A percentile compares a stretch with the other conserved stretches of the same genome.
Conservation (phyloP, 2,888 invertebrate genomes). For the Drosophila prolongata region DNA sequence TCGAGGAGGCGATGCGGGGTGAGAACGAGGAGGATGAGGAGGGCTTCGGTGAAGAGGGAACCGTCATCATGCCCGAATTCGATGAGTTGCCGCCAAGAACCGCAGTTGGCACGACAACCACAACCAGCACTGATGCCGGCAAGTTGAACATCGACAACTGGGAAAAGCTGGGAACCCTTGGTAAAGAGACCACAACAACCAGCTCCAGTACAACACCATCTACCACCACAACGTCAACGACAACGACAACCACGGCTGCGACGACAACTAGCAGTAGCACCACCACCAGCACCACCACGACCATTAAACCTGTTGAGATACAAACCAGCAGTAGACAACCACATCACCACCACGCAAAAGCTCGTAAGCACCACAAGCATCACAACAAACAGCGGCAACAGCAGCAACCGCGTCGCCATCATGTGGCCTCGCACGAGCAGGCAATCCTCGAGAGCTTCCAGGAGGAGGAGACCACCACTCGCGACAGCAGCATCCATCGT, state of each 20-base stretch:
- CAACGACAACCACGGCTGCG: constrained; percentile 29
- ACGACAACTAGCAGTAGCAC: constrained; percentile 26
- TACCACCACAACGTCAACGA: constrained; percentile 19
- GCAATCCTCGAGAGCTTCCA: constrained; percentile 53
- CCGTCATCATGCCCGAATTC: constrained; percentile 54
- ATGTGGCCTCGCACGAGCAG: constrained; percentile 57
- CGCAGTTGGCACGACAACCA: constrained; percentile 35
- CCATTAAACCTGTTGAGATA: constrained; percentile 28
- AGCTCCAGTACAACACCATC: constrained; percentile 37
- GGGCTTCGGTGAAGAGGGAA: constrained; percentile 17
- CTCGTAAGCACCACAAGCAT: constrained; percentile 40
- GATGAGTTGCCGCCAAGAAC: constrained; percentile 55
- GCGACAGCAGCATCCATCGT: constrained; percentile 84
- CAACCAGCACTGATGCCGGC: constrained; percentile 24
- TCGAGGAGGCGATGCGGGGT: constrained; percentile 41
- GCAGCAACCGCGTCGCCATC: constrained; percentile 61
- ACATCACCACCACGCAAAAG: constrained; percentile 39
- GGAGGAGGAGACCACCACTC: constrained; percentile 71
- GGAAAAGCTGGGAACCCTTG: constrained; percentile 67
- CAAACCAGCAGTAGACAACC: constrained; percentile 35
- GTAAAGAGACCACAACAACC: constrained; percentile 46
- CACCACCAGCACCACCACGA: constrained; percentile 23
- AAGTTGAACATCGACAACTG: constrained; percentile 63
- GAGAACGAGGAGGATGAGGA: constrained; percentile 22
- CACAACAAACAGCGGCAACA: constrained; percentile 51